These are phyloP conservation scores for Psittacus erithacus DNA, from an alignment of 2,113 vertebrate species.

Conservation along the genomic window DNA sequence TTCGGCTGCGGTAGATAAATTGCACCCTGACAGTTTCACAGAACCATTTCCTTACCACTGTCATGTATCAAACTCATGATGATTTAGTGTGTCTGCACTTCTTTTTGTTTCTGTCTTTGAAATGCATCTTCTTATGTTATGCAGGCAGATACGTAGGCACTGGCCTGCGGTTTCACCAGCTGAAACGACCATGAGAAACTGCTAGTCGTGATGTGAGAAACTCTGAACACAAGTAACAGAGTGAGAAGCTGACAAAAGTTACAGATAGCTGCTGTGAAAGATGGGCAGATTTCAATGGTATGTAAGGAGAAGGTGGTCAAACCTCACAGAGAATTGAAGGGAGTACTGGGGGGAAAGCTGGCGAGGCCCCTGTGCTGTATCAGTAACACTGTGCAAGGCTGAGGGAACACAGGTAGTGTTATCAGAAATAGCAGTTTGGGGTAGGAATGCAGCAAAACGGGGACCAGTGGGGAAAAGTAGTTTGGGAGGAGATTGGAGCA, in stretches of 20 bases:
- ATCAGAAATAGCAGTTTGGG: not conserved
- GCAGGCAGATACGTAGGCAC: not conserved
- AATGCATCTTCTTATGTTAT: not conserved
- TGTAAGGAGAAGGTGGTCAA: not conserved
- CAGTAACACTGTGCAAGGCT: not conserved
- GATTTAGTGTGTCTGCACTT: not conserved
- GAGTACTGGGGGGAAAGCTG: not conserved
- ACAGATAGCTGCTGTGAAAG: not conserved
- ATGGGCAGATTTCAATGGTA: not conserved
- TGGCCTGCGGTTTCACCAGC: not conserved
- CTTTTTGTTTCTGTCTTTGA: not conserved
- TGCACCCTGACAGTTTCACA: fast-evolving
- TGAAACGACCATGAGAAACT: not conserved
- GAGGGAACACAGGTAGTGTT: not conserved
- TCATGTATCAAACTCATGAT: fast-evolving
- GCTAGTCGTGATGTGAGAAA: fast-evolving
- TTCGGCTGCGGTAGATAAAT: constrained; percentile 89
- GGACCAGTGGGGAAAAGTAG: not conserved
- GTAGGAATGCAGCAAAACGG: not conserved
- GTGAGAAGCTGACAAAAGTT: not conserved
- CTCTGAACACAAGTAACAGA: not conserved
- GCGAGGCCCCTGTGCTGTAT: not conserved
- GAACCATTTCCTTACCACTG: too few relatives aligned
- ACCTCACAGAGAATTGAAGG: not conserved
- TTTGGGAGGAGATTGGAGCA: not conserved